Conservation (phyloP, 2,113 vertebrate genomes). For the Larimichthys crocea region DNA sequence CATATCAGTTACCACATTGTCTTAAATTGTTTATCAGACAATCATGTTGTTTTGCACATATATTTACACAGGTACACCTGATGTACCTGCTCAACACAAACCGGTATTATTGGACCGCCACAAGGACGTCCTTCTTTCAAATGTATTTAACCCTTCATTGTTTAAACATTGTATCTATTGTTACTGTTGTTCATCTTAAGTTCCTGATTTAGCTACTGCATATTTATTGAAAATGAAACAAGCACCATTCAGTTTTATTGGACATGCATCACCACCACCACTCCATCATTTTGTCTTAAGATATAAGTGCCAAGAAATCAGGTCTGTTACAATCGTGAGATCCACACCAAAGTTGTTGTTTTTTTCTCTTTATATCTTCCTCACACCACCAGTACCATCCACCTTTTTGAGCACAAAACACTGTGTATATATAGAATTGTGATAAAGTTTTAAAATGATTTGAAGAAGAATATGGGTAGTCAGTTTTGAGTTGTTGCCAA, state of each 20-base stretch:
- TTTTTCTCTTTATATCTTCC: slow-evolving; percentile 9
- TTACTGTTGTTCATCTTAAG: slow-evolving; percentile 26
- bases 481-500: background rate
- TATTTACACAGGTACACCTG: slow-evolving; percentile 36
- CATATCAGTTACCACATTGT: slow-evolving; percentile 50
- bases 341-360: slow-evolving; percentile 47
- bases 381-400: background rate
- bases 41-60: slow-evolving; percentile 73
- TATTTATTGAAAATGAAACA: slow-evolving; percentile 76
- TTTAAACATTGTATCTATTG: slow-evolving; percentile 35
- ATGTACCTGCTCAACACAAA: slow-evolving; percentile 8
- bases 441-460: slow-evolving; percentile 3
- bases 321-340: slow-evolving; percentile 13
- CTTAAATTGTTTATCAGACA: slow-evolving; percentile 57
- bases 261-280: background rate
- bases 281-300: slow-evolving; percentile 12
- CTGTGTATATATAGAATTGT: background rate
- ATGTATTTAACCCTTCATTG: slow-evolving; percentile 11
- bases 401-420: slow-evolving; percentile 22
- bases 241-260: slow-evolving; percentile 4
- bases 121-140: slow-evolving; percentile 3
- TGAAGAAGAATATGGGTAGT: background rate
- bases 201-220: slow-evolving; percentile 47
- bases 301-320: slow-evolving; percentile 49
- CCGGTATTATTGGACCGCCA: slow-evolving; percentile 18